Evolutionary conservation across 2,113 vertebrate genomes (phyloP).

Genomic region (Diglossa brunneiventris): DNA sequence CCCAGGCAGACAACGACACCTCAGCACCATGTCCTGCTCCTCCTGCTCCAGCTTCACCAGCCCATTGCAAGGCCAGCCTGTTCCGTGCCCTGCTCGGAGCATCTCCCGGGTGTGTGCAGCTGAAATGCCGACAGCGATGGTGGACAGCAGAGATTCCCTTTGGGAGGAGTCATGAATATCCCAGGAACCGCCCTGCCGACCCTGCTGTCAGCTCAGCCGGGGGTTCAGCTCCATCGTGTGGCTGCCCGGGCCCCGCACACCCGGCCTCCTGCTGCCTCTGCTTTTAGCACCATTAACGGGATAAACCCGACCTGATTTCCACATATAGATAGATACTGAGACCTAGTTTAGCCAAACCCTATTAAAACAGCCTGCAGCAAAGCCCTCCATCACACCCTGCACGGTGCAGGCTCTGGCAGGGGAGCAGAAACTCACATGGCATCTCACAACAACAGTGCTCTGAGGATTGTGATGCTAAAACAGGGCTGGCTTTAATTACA

Average conservation of each 20-base stretch:
- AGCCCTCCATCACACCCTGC: background rate
- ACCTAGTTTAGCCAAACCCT: background rate
- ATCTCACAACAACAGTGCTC: background rate
- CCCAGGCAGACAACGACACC: background rate
- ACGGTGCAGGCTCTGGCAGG: background rate
- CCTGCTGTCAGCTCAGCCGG: background rate
- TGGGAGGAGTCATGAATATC: background rate
- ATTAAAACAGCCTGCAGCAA: background rate
- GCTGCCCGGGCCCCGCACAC: background rate
- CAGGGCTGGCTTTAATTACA: background rate
- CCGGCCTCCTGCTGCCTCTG: background rate
- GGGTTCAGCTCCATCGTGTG: constrained; percentile 7
- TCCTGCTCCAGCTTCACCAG: background rate
- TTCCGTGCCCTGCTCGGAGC: background rate
- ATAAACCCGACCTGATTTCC: constrained; percentile 51
- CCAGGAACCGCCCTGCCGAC: background rate
- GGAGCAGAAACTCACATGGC: background rate
- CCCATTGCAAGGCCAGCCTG: background rate
- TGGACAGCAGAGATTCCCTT: background rate
- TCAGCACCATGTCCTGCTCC: background rate
- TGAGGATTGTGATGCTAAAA: background rate
- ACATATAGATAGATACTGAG: background rate
- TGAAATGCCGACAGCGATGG: background rate
- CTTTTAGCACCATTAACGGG: background rate
- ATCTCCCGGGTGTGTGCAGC: background rate